Evolutionary conservation across 2,888 invertebrate species (phyloP).

Genomic region (Dasypogon diadema): DNA sequence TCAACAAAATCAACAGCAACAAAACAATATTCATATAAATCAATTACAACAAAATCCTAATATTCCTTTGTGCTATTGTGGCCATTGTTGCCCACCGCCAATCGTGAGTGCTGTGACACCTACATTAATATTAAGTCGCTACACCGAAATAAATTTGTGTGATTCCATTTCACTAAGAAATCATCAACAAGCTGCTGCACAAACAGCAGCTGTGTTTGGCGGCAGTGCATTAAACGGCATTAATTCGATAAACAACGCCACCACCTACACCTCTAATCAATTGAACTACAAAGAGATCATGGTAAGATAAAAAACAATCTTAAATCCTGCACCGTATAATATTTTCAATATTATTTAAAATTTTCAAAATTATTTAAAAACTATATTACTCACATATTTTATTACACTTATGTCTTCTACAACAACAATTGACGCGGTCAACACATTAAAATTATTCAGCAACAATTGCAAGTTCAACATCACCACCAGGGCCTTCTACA

Average conservation of each 20-base stretch:
- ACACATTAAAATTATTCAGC: constrained; percentile 62
- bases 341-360: neutral
- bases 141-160: constrained; percentile 61
- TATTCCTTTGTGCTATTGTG: constrained; percentile 60
- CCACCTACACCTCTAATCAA: constrained; percentile 29
- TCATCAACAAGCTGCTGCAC: constrained; percentile 62
- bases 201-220: constrained; percentile 33
- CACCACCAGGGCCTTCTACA: constrained; percentile 47
- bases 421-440: constrained; percentile 47
- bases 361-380: too few relatives aligned
- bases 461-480: constrained; percentile 56
- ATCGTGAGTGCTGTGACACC: constrained; percentile 58
- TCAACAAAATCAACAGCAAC: constrained; percentile 57
- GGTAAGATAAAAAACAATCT: constrained; percentile 57
- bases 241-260: constrained; percentile 9
- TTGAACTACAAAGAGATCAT: constrained; percentile 57
- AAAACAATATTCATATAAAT: constrained; percentile 55
- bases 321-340: neutral
- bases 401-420: too few relatives aligned
- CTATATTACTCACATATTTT: too few relatives aligned
- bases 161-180: constrained; percentile 59
- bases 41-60: constrained; percentile 53
- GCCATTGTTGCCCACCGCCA: constrained; percentile 58
- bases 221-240: constrained; percentile 49
- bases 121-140: constrained; percentile 60